phyloP scores from a whole-genome alignment of 1,140 invertebrate genomes.

The Drosophila lacertosa region DNA sequence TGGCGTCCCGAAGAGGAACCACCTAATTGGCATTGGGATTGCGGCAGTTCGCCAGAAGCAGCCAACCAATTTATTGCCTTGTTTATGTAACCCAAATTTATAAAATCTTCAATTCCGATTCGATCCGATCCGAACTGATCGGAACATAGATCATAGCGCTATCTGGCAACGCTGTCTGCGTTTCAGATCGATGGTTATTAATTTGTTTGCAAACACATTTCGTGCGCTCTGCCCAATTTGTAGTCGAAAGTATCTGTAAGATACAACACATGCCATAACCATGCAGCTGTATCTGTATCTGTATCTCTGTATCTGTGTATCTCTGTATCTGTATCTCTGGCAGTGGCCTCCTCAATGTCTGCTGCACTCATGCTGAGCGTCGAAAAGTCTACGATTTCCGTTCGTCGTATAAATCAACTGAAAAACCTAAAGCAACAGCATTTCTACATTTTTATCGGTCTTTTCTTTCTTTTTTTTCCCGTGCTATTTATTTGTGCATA shows the following conservation, averaged over 20 bases:
- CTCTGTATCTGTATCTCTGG: conserved; percentile 29
- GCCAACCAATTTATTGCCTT: conserved; percentile 58
- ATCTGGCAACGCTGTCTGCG: conserved; percentile 18
- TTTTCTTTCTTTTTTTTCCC: conserved; percentile 4
- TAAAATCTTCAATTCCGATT: conserved; percentile 19
- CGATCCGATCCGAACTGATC: conserved; percentile 17
- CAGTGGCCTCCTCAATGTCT: conserved; percentile 55
- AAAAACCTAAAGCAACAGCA: conserved; percentile 50
- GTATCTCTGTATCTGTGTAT: conserved; percentile 41
- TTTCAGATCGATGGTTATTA: conserved; percentile 79
- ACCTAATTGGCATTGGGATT: conserved; percentile 21
- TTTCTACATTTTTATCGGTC: conserved; percentile 76
- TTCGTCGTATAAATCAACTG: conserved; percentile 78
- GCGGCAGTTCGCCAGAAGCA: conserved; percentile 15
- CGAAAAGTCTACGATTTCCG: conserved; percentile 82
- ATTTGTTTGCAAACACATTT: conserved; percentile 83
- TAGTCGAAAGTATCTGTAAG: conserved; percentile 52
- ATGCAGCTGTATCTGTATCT: conserved; percentile 18
- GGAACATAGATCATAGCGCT: conserved; percentile 37
- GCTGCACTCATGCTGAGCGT: conserved; percentile 82
- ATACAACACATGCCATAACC: conserved; percentile 41
- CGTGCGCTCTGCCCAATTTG: conserved; percentile 72
- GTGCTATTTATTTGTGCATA: conserved; percentile 78
- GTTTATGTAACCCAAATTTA: conserved; percentile 79
- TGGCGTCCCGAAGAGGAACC: not conserved